Evolutionary conservation across 2,888 invertebrate genomes (phyloP), one percentile per base, ranked within the genome.

Genomic region (Torymus texanus): DNA sequence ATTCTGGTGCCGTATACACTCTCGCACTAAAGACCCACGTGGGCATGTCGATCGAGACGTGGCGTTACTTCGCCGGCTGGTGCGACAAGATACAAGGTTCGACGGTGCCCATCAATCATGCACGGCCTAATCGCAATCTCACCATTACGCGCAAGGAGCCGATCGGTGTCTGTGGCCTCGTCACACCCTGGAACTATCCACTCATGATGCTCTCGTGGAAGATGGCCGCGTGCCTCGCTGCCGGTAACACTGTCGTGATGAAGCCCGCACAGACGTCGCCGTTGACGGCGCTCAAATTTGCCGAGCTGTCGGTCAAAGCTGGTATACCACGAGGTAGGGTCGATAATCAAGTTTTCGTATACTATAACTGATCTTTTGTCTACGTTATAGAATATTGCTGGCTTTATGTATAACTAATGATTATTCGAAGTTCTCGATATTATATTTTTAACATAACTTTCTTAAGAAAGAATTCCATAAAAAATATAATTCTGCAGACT

Each of bases 161-260:
- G 0, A 95, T 98, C 82, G 98, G 97, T 0, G 98, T 98, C 2
- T 97, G 97, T 86, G 98, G 95, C 0, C 91, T 98, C 16, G 94
- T 98, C 16, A 98, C 98, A 0, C 98, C 98, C 0, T 99, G 98
- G 98, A 98, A 98, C 90, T 99, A 98, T 90, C 98, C 98, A 0
- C 91, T 99, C 12, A 98, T 99, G 98, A 99, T 98, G 98, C 91
- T 98, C 13, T 97, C 97, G 0, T 98, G 98, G 98, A 98, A 98
- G 91, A 97, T 98, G 97, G 98, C 98, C 0, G 97, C 98, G 2
- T 98, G 98, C 87, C 92, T 98, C 66, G 98, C 98, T 0, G 98
- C 98, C 11, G 98, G 98, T 55, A 98, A 98, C 88, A 98, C 98
- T 0, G 97, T 98, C 0, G 94, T 98, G 0, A 96, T 98, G 90